phyloP scores from a whole-genome alignment of 2,888 invertebrate genomes.

The Caenorhabditis imperialis region DNA sequence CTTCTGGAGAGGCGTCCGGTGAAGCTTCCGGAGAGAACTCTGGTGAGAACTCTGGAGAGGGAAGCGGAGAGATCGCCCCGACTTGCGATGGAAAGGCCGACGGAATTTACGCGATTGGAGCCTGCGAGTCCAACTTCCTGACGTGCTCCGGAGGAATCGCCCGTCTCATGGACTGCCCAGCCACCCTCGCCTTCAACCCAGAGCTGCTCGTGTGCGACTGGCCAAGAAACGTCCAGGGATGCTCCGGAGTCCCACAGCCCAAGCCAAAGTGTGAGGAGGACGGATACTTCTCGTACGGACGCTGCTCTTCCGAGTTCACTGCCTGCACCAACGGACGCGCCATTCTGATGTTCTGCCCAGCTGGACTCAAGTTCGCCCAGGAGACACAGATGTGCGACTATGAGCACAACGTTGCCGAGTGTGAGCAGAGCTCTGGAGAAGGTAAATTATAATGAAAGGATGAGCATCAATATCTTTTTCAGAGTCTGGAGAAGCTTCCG shows the following conservation, averaged over 20 bases:
- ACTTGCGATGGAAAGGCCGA: slow-evolving; percentile 44
- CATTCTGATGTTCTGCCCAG: slow-evolving; percentile 53
- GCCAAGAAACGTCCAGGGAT: slow-evolving; percentile 39
- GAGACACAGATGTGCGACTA: slow-evolving; percentile 28
- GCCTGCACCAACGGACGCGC: slow-evolving; percentile 48
- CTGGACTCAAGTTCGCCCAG: slow-evolving; percentile 35
- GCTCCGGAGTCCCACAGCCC: slow-evolving; percentile 19
- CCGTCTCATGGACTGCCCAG: slow-evolving; percentile 50
- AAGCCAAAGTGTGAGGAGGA: slow-evolving; percentile 34
- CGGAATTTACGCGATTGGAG: slow-evolving; percentile 40
- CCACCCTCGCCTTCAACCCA: slow-evolving; percentile 45
- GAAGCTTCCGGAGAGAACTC: not conserved
- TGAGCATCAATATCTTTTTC: no score
- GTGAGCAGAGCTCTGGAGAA: slow-evolving; percentile 17
- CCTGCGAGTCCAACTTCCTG: slow-evolving; percentile 42
- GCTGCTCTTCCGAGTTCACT: slow-evolving; percentile 46
- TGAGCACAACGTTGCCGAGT: slow-evolving; percentile 22
- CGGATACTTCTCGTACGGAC: slow-evolving; percentile 52
- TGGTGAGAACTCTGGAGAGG: slow-evolving; percentile 13
- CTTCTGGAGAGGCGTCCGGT: slow-evolving; percentile 5
- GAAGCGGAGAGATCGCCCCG: slow-evolving; percentile 25
- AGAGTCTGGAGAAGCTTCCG: not conserved
- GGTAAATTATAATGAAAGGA: no score
- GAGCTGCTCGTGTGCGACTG: slow-evolving; percentile 47
- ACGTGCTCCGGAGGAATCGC: slow-evolving; percentile 48